Evolutionary conservation across 92 coral and sea anemone species (phyloP).

Genomic region (Palythoa grandiflora): DNA sequence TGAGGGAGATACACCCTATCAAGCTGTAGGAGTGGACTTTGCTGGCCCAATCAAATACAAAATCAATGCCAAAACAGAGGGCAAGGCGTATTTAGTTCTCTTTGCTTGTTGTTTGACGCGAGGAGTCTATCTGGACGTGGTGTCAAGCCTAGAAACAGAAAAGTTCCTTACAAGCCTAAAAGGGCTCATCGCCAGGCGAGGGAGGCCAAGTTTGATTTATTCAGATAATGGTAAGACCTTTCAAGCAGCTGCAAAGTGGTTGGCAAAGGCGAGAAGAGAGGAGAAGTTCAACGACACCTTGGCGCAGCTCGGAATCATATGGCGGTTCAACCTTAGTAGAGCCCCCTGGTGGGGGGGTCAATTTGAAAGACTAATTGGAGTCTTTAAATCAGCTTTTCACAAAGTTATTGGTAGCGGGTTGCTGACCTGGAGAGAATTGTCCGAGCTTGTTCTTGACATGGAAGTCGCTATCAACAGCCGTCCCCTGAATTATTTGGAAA

Average conservation of each 20-base stretch:
- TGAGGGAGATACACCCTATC: background rate
- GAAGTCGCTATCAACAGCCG: constrained; percentile 28
- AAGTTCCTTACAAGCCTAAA: constrained; percentile 18
- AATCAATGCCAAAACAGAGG: constrained; percentile 8
- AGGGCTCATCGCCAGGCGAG: background rate
- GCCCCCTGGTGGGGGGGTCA: too few species aligned
- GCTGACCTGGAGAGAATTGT: background rate
- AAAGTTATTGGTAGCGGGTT: background rate
- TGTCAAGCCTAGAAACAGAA: constrained; percentile 12
- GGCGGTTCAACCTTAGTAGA: constrained; percentile 21
- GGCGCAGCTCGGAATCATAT: background rate
- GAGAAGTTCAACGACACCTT: constrained; percentile 18
- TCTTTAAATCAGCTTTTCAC: constrained; percentile 8
- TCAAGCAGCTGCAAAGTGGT: background rate
- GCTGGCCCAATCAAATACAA: constrained; percentile 27
- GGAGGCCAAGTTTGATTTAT: constrained; percentile 12
- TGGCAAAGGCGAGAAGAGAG: background rate
- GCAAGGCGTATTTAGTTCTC: background rate
- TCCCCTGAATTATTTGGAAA: constrained; percentile 39
- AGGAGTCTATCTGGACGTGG: constrained; percentile 3
- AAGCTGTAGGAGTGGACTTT: constrained; percentile 8
- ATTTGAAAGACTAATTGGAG: constrained; percentile 31
- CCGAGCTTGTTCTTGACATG: constrained; percentile 4
- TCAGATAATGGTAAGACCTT: constrained; percentile 6
- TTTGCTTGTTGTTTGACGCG: constrained; percentile 9